These are phyloP conservation scores for Emys orbicularis DNA, from an alignment of 2,797 vertebrate species.

Conservation along the genomic window DNA sequence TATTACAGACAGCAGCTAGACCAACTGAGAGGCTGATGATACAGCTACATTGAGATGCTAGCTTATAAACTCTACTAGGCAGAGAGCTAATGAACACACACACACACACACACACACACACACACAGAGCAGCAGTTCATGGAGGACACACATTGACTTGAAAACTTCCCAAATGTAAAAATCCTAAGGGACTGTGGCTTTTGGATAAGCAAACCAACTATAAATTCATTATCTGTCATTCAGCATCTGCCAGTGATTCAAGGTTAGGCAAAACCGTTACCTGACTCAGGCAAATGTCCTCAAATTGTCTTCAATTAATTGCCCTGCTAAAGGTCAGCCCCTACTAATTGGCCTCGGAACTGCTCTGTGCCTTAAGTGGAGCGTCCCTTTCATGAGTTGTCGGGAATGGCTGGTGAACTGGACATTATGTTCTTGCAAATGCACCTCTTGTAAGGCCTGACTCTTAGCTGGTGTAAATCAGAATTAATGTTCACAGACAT, in stretches of 20 bases:
- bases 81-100: not conserved
- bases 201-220: not conserved
- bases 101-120: accelerated
- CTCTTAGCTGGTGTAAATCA: not conserved
- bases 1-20: accelerated
- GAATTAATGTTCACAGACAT: accelerated
- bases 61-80: not conserved
- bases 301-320: constrained; percentile 16
- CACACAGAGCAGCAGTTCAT: not conserved
- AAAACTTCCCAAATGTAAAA: not conserved
- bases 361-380: not conserved
- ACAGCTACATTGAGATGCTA: accelerated
- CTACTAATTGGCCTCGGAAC: constrained; percentile 7
- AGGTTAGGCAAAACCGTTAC: not conserved
- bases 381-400: accelerated
- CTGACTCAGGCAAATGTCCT: accelerated
- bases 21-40: accelerated
- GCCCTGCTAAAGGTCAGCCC: not conserved
- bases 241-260: accelerated
- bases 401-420: not conserved
- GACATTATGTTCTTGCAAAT: not conserved
- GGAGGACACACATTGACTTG: not conserved
- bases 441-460: not conserved
- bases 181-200: not conserved
- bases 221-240: constrained; percentile 6